These are phyloP conservation scores for Cyprinella venusta DNA, from an alignment of 2,797 vertebrate genomes.

Conservation along the genomic window DNA sequence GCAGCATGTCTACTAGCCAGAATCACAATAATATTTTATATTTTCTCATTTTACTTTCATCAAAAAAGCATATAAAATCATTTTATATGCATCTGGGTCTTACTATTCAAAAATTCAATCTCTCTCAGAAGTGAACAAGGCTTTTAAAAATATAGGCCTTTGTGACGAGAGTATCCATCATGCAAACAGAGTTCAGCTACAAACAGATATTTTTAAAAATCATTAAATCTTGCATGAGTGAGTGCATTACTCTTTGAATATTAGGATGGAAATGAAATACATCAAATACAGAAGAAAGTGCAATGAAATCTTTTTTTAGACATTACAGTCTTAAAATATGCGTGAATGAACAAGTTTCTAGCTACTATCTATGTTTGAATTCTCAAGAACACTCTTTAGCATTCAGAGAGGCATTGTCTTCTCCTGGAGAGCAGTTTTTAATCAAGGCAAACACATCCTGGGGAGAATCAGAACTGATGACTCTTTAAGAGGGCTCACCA, in stretches of 20 bases:
- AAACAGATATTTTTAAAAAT: not conserved
- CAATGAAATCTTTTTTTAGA: not conserved
- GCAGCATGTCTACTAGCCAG: slow-evolving; percentile 36
- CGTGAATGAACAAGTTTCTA: slow-evolving; percentile 32
- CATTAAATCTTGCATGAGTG: not conserved
- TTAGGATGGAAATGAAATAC: not conserved
- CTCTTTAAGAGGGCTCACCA: slow-evolving; percentile 34
- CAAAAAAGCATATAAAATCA: slow-evolving; percentile 16
- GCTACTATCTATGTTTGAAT: slow-evolving; percentile 9
- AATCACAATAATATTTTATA: slow-evolving; percentile 5
- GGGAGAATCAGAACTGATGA: slow-evolving; percentile 23
- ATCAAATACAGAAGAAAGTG: not conserved
- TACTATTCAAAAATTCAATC: slow-evolving; percentile 39
- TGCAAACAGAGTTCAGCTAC: not conserved
- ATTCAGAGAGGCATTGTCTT: slow-evolving; percentile 41
- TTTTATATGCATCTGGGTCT: slow-evolving; percentile 42
- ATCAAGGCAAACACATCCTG: slow-evolving; percentile 46
- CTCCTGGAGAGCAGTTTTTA: slow-evolving; percentile 41
- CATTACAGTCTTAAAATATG: slow-evolving; percentile 22
- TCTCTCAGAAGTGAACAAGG: slow-evolving; percentile 25
- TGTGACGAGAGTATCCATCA: not conserved
- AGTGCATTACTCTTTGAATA: not conserved
- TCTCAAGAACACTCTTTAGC: slow-evolving; percentile 33
- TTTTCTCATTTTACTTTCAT: slow-evolving; percentile 43
- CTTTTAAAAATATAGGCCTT: slow-evolving; percentile 23